A percentile compares a stretch with the other conserved stretches of the same genome.
Conservation (phyloP, 2,888 invertebrate species). For the Cataglyphis altisquamis region DNA sequence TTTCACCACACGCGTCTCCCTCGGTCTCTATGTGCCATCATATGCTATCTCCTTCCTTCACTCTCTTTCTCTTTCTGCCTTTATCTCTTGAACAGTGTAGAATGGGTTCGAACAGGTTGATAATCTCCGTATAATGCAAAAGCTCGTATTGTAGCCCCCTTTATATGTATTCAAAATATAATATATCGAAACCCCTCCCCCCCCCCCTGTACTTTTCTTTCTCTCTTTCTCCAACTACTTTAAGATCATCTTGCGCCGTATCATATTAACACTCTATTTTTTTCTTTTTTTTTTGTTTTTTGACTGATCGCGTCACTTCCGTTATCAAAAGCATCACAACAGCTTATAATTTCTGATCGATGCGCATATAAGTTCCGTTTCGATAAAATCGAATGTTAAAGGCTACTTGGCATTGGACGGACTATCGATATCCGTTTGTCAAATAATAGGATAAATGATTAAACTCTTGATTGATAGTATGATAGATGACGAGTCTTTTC, state of each 20-base stretch:
- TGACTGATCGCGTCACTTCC: background rate
- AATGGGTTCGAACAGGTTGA: conserved; percentile 83
- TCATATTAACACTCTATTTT: conserved; percentile 80
- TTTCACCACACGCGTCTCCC: conserved; percentile 58
- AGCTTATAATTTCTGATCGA: background rate
- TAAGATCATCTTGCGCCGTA: conserved; percentile 77
- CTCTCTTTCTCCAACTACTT: conserved; percentile 81
- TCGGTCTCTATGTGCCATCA: conserved; percentile 42
- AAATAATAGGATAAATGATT: conserved; percentile 1
- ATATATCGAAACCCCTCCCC: conserved; percentile 16
- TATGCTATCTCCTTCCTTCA: conserved; percentile 38
- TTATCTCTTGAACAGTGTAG: conserved; percentile 59
- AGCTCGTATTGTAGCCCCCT: conserved; percentile 77
- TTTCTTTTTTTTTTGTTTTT: background rate
- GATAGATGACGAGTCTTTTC: background rate
- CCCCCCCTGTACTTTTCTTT: conserved; percentile 64
- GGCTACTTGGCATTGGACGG: background rate
- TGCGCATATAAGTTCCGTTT: conserved; percentile 20
- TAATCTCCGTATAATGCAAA: conserved; percentile 85
- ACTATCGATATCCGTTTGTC: background rate
- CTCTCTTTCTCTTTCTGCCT: conserved; percentile 11
- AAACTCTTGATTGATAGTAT: background rate
- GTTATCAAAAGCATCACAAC: background rate
- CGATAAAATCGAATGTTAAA: conserved; percentile 12
- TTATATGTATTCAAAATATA: conserved; percentile 1